Evolutionary conservation across 2,113 vertebrate genomes (phyloP).

Genomic region (Colius striatus): DNA sequence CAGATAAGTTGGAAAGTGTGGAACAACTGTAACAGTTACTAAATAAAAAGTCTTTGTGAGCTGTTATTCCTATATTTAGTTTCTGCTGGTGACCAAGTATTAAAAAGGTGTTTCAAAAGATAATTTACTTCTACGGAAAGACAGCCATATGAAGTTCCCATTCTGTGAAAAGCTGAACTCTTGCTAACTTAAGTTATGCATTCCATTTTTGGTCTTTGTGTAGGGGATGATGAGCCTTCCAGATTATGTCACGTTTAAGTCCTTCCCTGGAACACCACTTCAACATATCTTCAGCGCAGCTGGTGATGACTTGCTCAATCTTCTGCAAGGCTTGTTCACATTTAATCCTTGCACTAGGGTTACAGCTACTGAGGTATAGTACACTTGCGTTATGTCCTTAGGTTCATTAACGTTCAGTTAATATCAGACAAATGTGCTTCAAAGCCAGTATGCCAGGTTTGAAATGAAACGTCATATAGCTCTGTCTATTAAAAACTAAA

Average conservation of each 20-base stretch:
- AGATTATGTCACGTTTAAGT: constrained; percentile 95
- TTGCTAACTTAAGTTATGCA: neutral
- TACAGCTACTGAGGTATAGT: constrained; percentile 90
- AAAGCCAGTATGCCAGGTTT: neutral
- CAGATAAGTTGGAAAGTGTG: too few species aligned
- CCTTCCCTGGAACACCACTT: constrained; percentile 91
- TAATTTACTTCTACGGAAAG: neutral
- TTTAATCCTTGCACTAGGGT: constrained; percentile 89
- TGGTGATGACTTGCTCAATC: constrained; percentile 90
- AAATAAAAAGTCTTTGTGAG: neutral
- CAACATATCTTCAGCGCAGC: constrained; percentile 97
- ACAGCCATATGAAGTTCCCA: neutral
- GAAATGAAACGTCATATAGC: neutral
- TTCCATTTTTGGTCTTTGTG: neutral
- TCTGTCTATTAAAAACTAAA: neutral
- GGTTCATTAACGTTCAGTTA: neutral
- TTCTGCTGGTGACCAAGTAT: neutral
- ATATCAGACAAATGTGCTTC: neutral
- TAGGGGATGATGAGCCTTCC: constrained; percentile 93
- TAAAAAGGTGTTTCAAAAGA: neutral
- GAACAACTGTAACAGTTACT: neutral
- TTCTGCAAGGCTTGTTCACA: constrained; percentile 91
- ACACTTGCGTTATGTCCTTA: neutral
- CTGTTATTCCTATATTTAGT: neutral
- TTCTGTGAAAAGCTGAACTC: neutral